Evolutionary conservation across 1,140 invertebrate species (phyloP), one percentile per base, ranked within the genome.

Genomic region (Glossosoma conforme): DNA sequence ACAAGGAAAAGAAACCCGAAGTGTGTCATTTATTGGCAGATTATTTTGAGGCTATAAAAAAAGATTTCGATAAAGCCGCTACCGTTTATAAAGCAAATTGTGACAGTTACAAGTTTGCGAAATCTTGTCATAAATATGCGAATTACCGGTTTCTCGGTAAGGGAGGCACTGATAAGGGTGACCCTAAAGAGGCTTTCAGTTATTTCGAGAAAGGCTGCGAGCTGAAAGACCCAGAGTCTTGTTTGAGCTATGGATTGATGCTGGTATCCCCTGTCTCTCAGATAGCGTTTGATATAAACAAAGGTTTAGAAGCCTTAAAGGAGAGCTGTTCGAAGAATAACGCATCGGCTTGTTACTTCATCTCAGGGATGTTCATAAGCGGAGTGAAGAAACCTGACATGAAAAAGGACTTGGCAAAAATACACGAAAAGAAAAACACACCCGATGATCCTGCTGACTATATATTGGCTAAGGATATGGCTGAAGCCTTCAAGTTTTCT

Each of bases 21-120:
- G 91, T 86, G n/a, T 97, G 93, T 66, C 91, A 95, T 69, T 69
- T 95, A 32, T 71, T 96, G 2, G 93, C 85, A 1, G 91, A 95
- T 70, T 96, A 87, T 68, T 72, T 91, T 20, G 90, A 94, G 67
- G 75, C 82, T 0, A 82, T 95, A 1, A 85, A 86, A 59, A 83
- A 83, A 62, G 85, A 96, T 60, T 84, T 75, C 51, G 76, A 83
- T 28, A 86, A 87, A 65, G 90, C 92, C 0, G 78, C 74, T 0
- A 81, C 81, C 61, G 77, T 94, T 5, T 96, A 84, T 61, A 84
- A 87, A 71, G 78, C 74, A 20, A 96, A 90, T 67, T 97, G 93
- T 69, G 85, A 93, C 62, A 82, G 90, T 41, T 82, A 83, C 56
- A 83, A 86, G 52, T 89, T 80, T 67, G 79, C 76, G 3, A 86